phyloP scores from a whole-genome alignment of 2,113 vertebrate species.

The Tragulus kanchil region DNA sequence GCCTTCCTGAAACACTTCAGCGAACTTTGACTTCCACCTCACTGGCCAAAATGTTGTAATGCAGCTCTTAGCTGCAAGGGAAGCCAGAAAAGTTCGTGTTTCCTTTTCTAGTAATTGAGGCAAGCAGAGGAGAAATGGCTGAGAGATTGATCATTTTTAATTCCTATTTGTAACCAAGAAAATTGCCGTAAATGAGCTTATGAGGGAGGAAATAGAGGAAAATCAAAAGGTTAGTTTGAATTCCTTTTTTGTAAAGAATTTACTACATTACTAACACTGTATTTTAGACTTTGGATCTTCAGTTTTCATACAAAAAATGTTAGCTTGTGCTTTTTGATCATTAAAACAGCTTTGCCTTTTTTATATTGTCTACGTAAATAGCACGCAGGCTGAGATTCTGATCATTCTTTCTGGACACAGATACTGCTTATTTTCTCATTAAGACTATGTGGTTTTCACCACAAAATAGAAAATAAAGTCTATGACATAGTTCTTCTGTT shows the following conservation, averaged over 20 bases:
- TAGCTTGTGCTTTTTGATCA: slow-evolving; percentile 36
- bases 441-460: neutral
- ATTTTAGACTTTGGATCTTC: slow-evolving; percentile 14
- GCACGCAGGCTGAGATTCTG: neutral
- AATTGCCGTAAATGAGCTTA: slow-evolving; percentile 93
- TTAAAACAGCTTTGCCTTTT: slow-evolving; percentile 13
- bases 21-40: neutral
- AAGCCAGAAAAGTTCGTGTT: neutral
- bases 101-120: no score
- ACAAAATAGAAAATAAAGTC: neutral
- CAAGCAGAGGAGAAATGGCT: no score
- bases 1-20: neutral
- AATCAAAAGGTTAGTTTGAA: slow-evolving; percentile 96
- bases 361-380: neutral
- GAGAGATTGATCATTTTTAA: no score
- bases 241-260: slow-evolving; percentile 20
- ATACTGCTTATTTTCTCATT: neutral
- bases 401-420: neutral
- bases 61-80: neutral
- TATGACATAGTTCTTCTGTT: neutral
- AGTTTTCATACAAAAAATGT: neutral
- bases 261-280: neutral
- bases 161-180: no score
- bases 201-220: slow-evolving; percentile 96
- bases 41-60: neutral